Conservation (phyloP, 2,113 vertebrate species). For the Polypterus senegalus region DNA sequence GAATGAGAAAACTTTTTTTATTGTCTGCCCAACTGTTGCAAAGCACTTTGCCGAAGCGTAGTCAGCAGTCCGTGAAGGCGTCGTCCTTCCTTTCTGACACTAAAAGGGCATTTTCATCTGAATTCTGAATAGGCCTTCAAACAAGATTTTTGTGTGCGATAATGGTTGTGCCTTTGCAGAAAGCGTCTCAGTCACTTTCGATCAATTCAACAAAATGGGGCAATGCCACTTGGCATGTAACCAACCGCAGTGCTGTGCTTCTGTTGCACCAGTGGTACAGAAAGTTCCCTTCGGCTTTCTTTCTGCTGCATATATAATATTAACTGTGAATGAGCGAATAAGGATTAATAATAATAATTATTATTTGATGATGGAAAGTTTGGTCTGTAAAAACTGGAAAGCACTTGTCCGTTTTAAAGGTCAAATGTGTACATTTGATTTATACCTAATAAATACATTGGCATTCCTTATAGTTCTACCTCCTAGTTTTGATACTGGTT, state of each 20-base stretch:
- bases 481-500: no score
- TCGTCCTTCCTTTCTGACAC: slow-evolving; percentile 73
- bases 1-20: slow-evolving; percentile 66
- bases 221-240: slow-evolving; percentile 55
- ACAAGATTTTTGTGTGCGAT: slow-evolving; percentile 42
- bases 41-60: slow-evolving; percentile 67
- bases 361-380: no score
- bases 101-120: slow-evolving; percentile 54
- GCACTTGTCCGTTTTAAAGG: no score
- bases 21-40: slow-evolving; percentile 60
- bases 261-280: slow-evolving; percentile 49
- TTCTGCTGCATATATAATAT: background rate
- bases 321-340: no score
- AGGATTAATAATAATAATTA: no score
- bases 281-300: slow-evolving; percentile 16
- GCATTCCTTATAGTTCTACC: no score
- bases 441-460: no score
- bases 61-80: slow-evolving; percentile 91
- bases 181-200: slow-evolving; percentile 39
- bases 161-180: slow-evolving; percentile 40
- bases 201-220: slow-evolving; percentile 48
- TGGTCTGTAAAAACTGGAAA: no score
- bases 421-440: no score
- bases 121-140: slow-evolving; percentile 43
- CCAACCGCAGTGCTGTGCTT: slow-evolving; percentile 74